Evolutionary conservation across 2,797 vertebrate genomes (phyloP), one percentile per base, ranked within the genome.

Genomic region (Acrocephalus scirpaceus): DNA sequence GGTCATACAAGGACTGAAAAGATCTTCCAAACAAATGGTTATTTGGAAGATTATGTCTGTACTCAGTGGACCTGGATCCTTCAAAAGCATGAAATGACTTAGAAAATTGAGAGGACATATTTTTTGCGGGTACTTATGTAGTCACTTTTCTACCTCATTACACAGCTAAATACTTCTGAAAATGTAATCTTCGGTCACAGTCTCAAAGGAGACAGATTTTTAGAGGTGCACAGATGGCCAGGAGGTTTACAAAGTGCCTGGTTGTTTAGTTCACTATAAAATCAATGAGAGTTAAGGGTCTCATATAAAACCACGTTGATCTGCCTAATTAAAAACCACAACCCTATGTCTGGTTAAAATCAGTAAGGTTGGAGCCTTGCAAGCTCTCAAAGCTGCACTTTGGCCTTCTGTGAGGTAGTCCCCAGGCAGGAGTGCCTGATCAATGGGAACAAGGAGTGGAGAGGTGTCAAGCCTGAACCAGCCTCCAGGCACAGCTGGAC

Each of bases 191-290:
- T 83, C 58, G 48, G 38, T 87, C 80, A 82, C 25, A 45, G 7
- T 54, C 48, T 75, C 57, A 58, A 91, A 88, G 50, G 45, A 93
- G 54, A 65, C 51, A 65, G 75, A 79, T 79, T 93, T 96, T 73
- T 57, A 86, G 79, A 96, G 50, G 40, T 78, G 58, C 29, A 65
- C 61, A 90, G 77, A 66, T 86, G 84, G 74, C 86, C 89, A 79
- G 48, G 56, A 84, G 74, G 47, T 86, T 88, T 79, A 67, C 51
- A 86, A 86, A 94, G 29, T 34, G 45, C 42, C 32, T 64, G 18
- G 36, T 6, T 75, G 34, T 77, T 88, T 58, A 79, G 76, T 36
- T 90, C 79, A 65, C 83, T 61, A 47, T 85, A 85, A 95, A 93
- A 86, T 64, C 64, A 64, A 34, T 66, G 29, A 38, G 40, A 87